Conservation (phyloP, 2,888 invertebrate species). For the Cephus pygmeus region DNA sequence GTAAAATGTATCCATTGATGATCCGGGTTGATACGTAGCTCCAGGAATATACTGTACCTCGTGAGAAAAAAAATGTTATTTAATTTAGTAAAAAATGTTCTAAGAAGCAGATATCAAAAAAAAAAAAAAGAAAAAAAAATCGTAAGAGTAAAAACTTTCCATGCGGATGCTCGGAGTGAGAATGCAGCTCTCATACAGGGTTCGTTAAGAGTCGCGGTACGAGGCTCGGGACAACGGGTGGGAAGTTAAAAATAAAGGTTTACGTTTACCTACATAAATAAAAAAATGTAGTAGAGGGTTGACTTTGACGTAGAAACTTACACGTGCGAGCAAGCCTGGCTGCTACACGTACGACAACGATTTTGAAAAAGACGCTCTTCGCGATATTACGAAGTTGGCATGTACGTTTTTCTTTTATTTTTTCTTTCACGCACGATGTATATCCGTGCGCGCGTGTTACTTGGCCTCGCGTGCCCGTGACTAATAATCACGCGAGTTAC, state of each 20-base stretch:
- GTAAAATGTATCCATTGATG: neutral
- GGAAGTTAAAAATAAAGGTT: neutral
- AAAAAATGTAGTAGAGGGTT: neutral
- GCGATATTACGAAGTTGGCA: neutral
- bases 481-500: conserved; percentile 12
- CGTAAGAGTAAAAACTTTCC: neutral
- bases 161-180: neutral
- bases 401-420: neutral
- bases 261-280: neutral
- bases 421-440: neutral
- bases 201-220: neutral
- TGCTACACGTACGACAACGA: neutral
- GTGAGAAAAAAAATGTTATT: neutral
- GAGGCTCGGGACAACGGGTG: neutral
- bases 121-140: neutral
- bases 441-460: neutral
- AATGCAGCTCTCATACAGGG: neutral
- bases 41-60: neutral
- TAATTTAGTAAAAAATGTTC: neutral
- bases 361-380: neutral
- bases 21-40: neutral
- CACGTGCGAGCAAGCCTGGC: neutral
- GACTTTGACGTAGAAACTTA: neutral
- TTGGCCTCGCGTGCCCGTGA: conserved; percentile 9
- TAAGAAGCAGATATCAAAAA: neutral